These are phyloP conservation scores for Myotis vivesi DNA, from an alignment of 2,797 vertebrate genomes.

Conservation along the genomic window DNA sequence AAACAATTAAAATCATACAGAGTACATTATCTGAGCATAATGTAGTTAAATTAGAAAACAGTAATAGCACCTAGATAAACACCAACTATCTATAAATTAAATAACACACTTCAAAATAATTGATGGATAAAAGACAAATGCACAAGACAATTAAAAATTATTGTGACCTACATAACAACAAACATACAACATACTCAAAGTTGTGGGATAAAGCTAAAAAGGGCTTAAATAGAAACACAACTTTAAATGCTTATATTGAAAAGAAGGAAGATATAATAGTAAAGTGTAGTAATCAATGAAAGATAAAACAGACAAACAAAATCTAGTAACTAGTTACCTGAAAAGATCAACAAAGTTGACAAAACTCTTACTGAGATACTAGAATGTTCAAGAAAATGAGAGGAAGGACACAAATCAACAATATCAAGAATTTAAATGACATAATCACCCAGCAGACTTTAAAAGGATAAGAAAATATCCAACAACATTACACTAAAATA, in stretches of 20 bases:
- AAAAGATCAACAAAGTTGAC: too few relatives aligned
- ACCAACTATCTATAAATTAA: background rate
- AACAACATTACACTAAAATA: background rate
- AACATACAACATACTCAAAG: background rate
- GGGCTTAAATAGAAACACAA: background rate
- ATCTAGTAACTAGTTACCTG: too few relatives aligned
- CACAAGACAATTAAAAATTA: background rate
- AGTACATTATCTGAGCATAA: background rate
- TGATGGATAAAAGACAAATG: background rate
- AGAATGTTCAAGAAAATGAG: background rate
- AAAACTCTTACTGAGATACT: too few relatives aligned
- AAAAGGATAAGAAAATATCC: background rate
- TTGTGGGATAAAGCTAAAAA: background rate
- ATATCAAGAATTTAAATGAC: background rate
- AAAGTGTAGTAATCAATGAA: background rate
- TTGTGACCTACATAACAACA: background rate
- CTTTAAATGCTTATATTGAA: background rate
- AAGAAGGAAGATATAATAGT: background rate
- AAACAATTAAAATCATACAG: background rate
- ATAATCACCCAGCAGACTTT: background rate
- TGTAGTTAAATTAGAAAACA: background rate
- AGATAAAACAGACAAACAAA: background rate
- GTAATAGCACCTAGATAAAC: background rate
- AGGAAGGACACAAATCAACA: background rate
- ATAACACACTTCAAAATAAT: background rate